Evolutionary conservation across 2,888 invertebrate species (phyloP).

Genomic region (Dione juno): DNA sequence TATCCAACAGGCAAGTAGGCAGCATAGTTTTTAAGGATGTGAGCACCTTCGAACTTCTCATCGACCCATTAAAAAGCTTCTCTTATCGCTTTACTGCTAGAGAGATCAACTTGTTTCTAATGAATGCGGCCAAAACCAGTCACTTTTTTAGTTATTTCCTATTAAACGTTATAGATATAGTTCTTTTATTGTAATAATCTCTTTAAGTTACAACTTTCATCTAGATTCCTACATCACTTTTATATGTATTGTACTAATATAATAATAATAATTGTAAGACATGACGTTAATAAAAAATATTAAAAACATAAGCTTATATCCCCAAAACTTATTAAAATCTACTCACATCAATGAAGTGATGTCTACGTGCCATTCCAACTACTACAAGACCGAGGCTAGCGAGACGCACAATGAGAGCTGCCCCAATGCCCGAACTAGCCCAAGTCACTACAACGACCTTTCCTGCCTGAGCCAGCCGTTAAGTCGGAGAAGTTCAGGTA

Average conservation of each 20-base stretch:
- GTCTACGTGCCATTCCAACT: conserved; percentile 8
- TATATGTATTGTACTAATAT: too few relatives aligned
- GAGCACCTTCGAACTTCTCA: conserved; percentile 13
- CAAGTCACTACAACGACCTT: conserved; percentile 13
- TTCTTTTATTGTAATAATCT: too few relatives aligned
- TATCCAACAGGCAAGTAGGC: conserved; percentile 8
- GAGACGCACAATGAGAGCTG: background rate
- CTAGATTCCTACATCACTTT: too few relatives aligned
- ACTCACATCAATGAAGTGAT: conserved; percentile 18
- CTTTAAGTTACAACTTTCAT: too few relatives aligned
- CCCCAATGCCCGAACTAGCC: conserved; percentile 11
- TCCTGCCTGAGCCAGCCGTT: too few relatives aligned
- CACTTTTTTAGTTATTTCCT: conserved; percentile 13
- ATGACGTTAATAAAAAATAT: too few relatives aligned
- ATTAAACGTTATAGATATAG: background rate
- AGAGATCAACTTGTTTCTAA: conserved; percentile 17
- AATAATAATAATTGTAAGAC: too few relatives aligned
- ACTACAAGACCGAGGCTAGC: background rate
- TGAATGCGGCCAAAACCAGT: conserved; percentile 15
- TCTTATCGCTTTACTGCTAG: background rate
- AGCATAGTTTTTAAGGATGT: conserved; percentile 20
- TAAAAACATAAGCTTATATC: too few relatives aligned
- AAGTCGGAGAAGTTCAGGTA: too few relatives aligned
- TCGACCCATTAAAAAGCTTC: conserved; percentile 20
- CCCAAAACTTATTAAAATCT: too few relatives aligned